Base-by-base conservation (phyloP, 2,888 invertebrate genomes). In the Ceraclea dissimilis region DNA sequence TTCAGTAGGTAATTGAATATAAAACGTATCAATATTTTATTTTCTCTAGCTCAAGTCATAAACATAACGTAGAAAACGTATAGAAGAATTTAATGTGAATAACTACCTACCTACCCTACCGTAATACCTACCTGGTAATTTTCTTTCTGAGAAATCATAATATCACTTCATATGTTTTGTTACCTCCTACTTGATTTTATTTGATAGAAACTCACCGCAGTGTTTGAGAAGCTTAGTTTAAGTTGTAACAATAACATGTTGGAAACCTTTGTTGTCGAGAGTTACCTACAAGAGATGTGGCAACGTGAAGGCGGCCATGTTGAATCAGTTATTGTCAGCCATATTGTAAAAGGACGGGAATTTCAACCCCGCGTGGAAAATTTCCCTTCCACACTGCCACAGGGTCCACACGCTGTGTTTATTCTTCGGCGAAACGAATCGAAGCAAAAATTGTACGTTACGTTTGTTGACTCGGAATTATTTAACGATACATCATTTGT, bases 331-430 rank as follows among this genome's bases (percentile, higher is more conserved):
- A 39, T 39, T 39, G 39, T 39, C 39, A 39, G 39, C 39, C 39
- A 39, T 39, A 39, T 39, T 39, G 39, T n/a, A 39, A n/a, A 39
- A 39, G 39, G 39, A 39, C 39, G 39, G 16, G 39, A 39, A 39
- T 39, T 39, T 16, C 5, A 13, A 39, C 39, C 39, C 16, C 39
- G 39, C 39, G 39, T 39, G 39, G n/a, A 16, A 39, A 39, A 8
- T 39, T 39, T 39, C 39, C 39, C 39, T 39, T 39, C 39, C 39
- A 39, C 39, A 39, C 11, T 39, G 39, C 39, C 16, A 39, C 39
- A 39, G 16, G 39, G 39, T 39, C 16, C 39, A 13, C 4, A 39
- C n/a, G 39, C 39, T 39, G 13, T 39, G 39, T 39, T 39, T 39
- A 16, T 39, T 39, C 39, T 39, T 16, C 39, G 13, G n/a, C 16